phyloP scores from a whole-genome alignment of 2,797 vertebrate species.

The Bufotes viridis region DNA sequence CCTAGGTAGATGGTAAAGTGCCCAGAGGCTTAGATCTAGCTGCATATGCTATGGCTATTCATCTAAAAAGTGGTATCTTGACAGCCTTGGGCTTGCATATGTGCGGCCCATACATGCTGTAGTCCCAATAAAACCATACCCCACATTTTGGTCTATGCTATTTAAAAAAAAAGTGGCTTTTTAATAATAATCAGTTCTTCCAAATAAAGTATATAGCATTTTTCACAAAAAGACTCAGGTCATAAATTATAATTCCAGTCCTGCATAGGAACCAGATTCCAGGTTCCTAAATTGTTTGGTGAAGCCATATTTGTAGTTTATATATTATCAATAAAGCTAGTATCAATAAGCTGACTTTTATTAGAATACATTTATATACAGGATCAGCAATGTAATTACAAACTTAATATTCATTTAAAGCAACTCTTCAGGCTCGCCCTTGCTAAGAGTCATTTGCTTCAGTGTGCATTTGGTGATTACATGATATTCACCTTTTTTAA shows the following conservation, averaged over 20 bases:
- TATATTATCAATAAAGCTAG: too few relatives aligned
- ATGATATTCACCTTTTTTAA: too few relatives aligned
- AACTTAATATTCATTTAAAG: too few relatives aligned
- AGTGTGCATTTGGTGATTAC: too few relatives aligned
- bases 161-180: neutral
- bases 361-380: too few relatives aligned
- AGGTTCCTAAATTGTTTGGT: neutral
- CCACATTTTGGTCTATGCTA: neutral
- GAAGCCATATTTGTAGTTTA: neutral
- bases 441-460: too few relatives aligned
- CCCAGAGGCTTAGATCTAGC: neutral
- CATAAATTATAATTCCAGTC: neutral
- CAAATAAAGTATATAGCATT: neutral
- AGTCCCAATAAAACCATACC: neutral
- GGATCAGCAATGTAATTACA: too few relatives aligned
- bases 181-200: neutral
- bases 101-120: neutral
- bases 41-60: neutral
- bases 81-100: neutral
- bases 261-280: neutral
- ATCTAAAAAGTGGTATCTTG: neutral
- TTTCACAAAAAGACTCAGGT: neutral
- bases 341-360: too few relatives aligned
- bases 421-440: too few relatives aligned
- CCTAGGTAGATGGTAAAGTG: neutral